Evolutionary conservation across 2,797 vertebrate genomes (phyloP), one percentile per base, ranked within the genome.

Genomic region (Coilia nasus): DNA sequence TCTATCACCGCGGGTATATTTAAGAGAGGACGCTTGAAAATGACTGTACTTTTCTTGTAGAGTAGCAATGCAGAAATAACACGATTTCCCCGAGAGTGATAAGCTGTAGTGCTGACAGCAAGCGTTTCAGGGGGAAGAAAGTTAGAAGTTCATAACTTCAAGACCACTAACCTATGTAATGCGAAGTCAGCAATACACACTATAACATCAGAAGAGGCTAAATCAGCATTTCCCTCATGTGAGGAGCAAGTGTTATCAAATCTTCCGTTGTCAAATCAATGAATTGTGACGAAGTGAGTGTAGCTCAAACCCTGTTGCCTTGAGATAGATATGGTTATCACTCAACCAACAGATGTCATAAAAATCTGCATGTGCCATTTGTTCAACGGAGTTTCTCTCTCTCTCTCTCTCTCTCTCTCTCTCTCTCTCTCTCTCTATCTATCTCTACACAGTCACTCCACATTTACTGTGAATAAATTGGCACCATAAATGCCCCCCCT

Each of bases 121-220:
- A 21, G 71, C 35, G 0, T 44, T 78, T 78, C 41, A 10, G 71
- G 71, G 1, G 71, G 71, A 78, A 78, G 71, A 78, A 78, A 78
- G 31, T 78, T 41, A 78, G 71, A 7, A 78, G 71, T 78, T 78
- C 71, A 78, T 78, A 78, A 78, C 35, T 78, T 44, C 71, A 44
- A 31, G 71, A 78, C 35, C 71, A 78, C 71, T 78, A 78, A 78
- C 71, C 71, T 78, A 44, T 78, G 71, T 78, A 78, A 44, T 78
- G 71, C 71, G 1, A 44, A 41, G 71, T 78, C 71, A 78, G 71
- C 71, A 78, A 44, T 78, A 78, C 71, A 78, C 71, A 78, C 31
- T 78, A 44, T 78, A 78, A 78, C 71, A 78, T 21, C 19, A 78
- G 71, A 78, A 78, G 71, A 78, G 71, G 7, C 71, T 44, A 78